These are phyloP conservation scores for Deilephila porcellus DNA, from an alignment of 2,888 invertebrate species.

Conservation along the genomic window DNA sequence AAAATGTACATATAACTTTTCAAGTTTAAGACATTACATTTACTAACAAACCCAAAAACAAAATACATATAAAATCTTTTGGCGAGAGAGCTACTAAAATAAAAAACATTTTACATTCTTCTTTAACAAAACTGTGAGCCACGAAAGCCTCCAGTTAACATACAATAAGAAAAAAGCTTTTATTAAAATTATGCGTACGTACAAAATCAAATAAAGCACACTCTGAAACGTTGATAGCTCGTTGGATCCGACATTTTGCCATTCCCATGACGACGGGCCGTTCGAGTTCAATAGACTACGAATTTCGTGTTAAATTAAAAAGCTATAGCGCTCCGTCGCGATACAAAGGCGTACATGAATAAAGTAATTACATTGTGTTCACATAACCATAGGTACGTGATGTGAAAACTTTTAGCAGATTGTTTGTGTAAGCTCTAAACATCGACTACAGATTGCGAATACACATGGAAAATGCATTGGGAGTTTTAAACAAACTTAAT, in stretches of 20 bases:
- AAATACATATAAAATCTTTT: too few species aligned
- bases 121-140: too few species aligned
- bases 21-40: too few species aligned
- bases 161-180: neutral
- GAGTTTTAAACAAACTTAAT: too few species aligned
- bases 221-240: neutral
- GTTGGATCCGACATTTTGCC: neutral
- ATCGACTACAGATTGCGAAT: neutral
- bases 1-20: too few species aligned
- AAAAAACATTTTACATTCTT: too few species aligned
- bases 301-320: slow-evolving; percentile 26
- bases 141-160: neutral
- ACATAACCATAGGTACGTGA: neutral
- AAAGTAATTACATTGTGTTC: slow-evolving; percentile 14
- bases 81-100: too few species aligned
- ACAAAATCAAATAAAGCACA: neutral
- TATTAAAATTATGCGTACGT: neutral
- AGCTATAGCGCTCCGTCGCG: neutral
- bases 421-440: neutral
- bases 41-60: too few species aligned
- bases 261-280: slow-evolving; percentile 23
- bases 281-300: slow-evolving; percentile 25
- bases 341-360: slow-evolving; percentile 23
- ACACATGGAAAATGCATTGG: neutral
- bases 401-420: neutral